A percentile compares a stretch with the other conserved stretches of the same genome.
Conservation (phyloP, 1,140 invertebrate genomes). For the Lepidostoma basale region DNA sequence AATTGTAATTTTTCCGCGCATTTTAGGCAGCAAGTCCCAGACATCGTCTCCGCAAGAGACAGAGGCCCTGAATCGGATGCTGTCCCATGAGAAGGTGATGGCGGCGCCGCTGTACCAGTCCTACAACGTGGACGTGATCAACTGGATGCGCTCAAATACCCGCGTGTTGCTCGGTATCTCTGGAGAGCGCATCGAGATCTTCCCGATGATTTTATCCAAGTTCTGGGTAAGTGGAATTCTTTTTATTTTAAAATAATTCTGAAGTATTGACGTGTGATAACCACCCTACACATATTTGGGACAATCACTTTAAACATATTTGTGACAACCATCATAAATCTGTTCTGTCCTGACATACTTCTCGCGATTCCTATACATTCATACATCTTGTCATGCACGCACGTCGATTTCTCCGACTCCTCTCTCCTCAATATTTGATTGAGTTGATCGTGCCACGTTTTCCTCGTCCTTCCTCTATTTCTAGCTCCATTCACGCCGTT, state of each 20-base stretch:
- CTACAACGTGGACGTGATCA: slow-evolving; percentile 79
- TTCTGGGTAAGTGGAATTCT: slow-evolving; percentile 66
- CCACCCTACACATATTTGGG: too few relatives aligned
- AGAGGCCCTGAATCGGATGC: slow-evolving; percentile 66
- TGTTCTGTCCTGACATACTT: too few relatives aligned
- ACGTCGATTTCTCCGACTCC: too few relatives aligned
- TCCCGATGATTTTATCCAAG: slow-evolving; percentile 71
- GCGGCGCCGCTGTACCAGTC: slow-evolving; percentile 85
- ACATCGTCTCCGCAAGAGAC: slow-evolving; percentile 47
- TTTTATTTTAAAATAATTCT: background rate
- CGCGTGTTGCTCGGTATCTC: slow-evolving; percentile 87
- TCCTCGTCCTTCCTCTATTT: too few relatives aligned
- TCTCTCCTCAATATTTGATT: too few relatives aligned
- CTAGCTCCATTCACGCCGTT: too few relatives aligned
- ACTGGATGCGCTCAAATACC: slow-evolving; percentile 79
- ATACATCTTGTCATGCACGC: too few relatives aligned
- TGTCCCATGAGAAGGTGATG: slow-evolving; percentile 73
- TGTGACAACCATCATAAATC: too few relatives aligned
- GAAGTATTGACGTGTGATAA: too few relatives aligned
- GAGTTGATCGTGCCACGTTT: too few relatives aligned
- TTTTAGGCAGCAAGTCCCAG: background rate
- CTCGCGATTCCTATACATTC: too few relatives aligned
- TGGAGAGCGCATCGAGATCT: slow-evolving; percentile 90
- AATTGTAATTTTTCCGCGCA: background rate
- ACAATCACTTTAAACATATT: too few relatives aligned